Conservation (phyloP, 2,888 invertebrate genomes). For the Erynnis tages region DNA sequence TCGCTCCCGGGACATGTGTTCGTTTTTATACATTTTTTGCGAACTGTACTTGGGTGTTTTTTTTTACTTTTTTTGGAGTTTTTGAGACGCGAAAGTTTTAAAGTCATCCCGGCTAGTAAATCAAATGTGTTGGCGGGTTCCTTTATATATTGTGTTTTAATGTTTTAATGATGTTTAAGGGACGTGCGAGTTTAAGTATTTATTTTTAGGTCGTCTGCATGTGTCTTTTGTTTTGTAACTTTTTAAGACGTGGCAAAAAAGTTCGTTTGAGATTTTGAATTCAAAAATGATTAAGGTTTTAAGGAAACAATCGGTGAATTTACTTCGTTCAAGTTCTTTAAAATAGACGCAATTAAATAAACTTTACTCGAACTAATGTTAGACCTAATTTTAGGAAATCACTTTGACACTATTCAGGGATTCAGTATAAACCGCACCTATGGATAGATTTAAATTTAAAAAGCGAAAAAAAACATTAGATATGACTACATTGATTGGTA, state of each 20-base stretch:
- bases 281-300: too few species aligned
- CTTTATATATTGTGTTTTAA: conserved; percentile 60
- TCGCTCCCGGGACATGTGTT: conserved; percentile 64
- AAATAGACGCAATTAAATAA: too few species aligned
- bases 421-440: too few species aligned
- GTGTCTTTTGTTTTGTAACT: background rate
- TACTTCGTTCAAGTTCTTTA: too few species aligned
- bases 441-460: too few species aligned
- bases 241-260: background rate
- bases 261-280: too few species aligned
- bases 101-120: conserved; percentile 53
- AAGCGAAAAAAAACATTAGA: too few species aligned
- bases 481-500: too few species aligned
- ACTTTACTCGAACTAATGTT: too few species aligned
- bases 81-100: conserved; percentile 27
- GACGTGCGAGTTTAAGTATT: conserved; percentile 26
- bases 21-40: conserved; percentile 37
- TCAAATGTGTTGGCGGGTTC: conserved; percentile 63
- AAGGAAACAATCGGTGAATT: too few species aligned
- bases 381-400: too few species aligned
- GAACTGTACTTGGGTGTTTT: conserved; percentile 12
- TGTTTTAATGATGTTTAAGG: conserved; percentile 60
- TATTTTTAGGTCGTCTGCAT: conserved; percentile 26
- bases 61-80: conserved; percentile 36
- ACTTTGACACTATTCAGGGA: too few species aligned